phyloP scores from a whole-genome alignment of 1,140 invertebrate genomes.

The Dolichoris vasculosae region DNA sequence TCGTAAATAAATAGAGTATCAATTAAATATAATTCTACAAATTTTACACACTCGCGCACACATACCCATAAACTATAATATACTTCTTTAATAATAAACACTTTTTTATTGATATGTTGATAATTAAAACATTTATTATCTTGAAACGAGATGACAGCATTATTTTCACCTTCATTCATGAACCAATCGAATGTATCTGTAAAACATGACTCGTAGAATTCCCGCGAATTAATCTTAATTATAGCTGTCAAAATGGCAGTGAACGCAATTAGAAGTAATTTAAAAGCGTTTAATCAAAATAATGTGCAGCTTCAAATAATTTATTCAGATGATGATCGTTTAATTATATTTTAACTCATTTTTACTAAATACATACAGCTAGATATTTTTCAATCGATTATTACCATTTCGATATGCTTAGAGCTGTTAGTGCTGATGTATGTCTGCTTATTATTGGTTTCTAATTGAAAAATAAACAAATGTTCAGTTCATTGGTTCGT shows the following conservation, averaged over 20 bases:
- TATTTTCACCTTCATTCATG: constrained; percentile 8
- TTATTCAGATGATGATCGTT: neutral
- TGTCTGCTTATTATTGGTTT: too few relatives aligned
- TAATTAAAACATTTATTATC: constrained; percentile 2
- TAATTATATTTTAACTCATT: neutral
- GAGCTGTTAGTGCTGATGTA: too few relatives aligned
- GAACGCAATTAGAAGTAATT: constrained; percentile 33
- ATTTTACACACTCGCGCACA: too few relatives aligned
- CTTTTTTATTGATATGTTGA: neutral
- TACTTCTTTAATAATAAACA: neutral
- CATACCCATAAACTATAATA: too few relatives aligned
- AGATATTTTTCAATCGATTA: neutral
- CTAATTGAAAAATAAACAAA: neutral
- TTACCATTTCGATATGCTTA: neutral
- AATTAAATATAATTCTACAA: too few relatives aligned
- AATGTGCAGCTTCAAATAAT: constrained; percentile 4
- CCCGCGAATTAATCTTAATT: constrained; percentile 37
- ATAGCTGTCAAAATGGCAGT: constrained; percentile 7
- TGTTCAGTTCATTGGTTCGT: neutral
- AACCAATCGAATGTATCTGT: neutral
- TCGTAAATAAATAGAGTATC: too few relatives aligned
- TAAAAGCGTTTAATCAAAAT: constrained; percentile 43
- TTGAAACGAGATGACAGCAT: neutral
- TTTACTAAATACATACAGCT: neutral
- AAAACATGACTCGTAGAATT: constrained; percentile 23